Conservation (phyloP, 1,140 invertebrate genomes). For the Drosophila navojoa region DNA sequence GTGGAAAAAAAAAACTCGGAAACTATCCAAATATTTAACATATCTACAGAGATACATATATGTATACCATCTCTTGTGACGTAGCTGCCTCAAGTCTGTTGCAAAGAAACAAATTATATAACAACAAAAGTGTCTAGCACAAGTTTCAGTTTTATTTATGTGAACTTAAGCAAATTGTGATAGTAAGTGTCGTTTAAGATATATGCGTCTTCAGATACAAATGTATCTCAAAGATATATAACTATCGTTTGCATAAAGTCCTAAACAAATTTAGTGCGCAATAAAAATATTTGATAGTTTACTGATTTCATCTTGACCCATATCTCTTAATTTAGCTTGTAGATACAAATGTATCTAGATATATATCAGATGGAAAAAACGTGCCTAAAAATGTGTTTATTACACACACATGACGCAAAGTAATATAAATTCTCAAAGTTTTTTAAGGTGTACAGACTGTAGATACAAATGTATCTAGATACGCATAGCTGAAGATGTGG, state of each 20-base stretch:
- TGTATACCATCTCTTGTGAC: background rate
- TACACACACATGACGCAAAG: background rate
- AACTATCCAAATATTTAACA: background rate
- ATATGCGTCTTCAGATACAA: background rate
- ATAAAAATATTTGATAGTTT: background rate
- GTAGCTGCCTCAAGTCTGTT: background rate
- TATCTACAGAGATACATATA: background rate
- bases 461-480: conserved; percentile 6
- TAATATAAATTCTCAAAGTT: background rate
- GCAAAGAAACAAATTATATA: conserved; percentile 12
- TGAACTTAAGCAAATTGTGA: background rate
- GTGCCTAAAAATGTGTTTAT: background rate
- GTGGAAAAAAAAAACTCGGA: background rate
- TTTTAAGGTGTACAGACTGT: background rate
- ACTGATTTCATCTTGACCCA: background rate
- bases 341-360: background rate
- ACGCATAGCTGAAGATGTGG: background rate
- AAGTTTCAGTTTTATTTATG: conserved; percentile 9
- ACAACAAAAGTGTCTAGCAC: background rate
- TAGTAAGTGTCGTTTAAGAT: conserved; percentile 1
- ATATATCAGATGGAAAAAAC: background rate
- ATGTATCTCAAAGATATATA: background rate
- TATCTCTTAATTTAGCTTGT: background rate
- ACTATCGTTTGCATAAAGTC: background rate
- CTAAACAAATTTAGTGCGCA: background rate